Conservation (phyloP, 2,113 vertebrate genomes). For the Vimba vimba region DNA sequence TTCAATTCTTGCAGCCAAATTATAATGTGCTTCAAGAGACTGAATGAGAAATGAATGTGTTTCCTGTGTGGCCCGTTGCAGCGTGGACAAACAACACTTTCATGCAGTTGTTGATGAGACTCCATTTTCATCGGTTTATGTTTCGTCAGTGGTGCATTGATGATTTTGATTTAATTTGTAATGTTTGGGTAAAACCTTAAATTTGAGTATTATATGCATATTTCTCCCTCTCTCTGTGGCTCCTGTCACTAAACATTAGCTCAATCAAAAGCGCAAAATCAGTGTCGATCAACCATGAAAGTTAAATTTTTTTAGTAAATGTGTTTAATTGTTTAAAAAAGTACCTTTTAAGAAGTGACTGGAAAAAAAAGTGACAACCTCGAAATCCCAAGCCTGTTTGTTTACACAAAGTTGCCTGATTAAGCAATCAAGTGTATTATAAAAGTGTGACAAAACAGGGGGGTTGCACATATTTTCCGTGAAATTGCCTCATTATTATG, state of each 20-base stretch:
- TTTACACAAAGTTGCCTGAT: conserved; percentile 38
- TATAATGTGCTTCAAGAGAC: conserved; percentile 38
- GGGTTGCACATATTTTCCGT: conserved; percentile 57
- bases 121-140: neutral
- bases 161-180: conserved; percentile 12
- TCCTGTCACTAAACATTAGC: neutral
- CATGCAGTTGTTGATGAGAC: conserved; percentile 40
- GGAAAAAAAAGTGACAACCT: neutral
- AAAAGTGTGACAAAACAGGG: conserved; percentile 54
- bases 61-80: neutral
- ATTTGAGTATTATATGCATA: neutral
- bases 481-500: conserved; percentile 63
- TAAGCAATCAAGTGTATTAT: conserved; percentile 50
- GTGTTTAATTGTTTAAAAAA: conserved; percentile 17
- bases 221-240: neutral
- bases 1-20: conserved; percentile 47
- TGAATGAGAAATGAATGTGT: conserved; percentile 38
- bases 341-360: neutral
- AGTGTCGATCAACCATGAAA: neutral
- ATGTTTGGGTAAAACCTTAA: neutral
- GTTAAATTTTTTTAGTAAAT: neutral
- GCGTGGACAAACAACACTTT: conserved; percentile 13
- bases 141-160: neutral
- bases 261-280: neutral
- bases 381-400: conserved; percentile 33